Percentiles rank a stretch among this genome's conserved stretches.
Evolutionary conservation across 2,888 invertebrate genomes (phyloP).

Genomic region (Alloplasta piceator): DNA sequence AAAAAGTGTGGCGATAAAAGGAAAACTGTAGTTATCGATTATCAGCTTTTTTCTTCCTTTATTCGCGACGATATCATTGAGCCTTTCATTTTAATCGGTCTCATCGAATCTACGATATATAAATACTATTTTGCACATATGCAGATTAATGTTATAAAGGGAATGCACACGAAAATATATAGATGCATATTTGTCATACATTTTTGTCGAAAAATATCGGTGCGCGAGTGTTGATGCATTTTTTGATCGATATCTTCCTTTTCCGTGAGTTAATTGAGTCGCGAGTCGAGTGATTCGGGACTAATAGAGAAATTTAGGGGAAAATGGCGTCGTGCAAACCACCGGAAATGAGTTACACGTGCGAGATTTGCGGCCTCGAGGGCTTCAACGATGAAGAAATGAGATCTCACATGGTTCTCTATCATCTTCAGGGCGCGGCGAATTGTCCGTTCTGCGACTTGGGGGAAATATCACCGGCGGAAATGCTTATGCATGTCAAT

Average conservation of each 20-base stretch:
- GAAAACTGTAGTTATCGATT: not conserved
- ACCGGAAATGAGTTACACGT: constrained; percentile 87
- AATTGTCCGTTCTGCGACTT: constrained; percentile 94
- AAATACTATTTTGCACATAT: constrained; percentile 23
- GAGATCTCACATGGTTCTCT: constrained; percentile 90
- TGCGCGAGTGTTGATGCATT: not conserved
- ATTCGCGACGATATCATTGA: not conserved
- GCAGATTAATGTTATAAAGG: not conserved
- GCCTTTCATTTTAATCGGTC: constrained; percentile 18
- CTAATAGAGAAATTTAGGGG: constrained; percentile 15
- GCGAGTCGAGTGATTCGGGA: not conserved
- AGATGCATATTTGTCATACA: not conserved
- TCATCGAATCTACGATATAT: not conserved
- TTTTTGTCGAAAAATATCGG: not conserved
- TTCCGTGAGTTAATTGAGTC: too few relatives aligned
- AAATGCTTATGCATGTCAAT: constrained; percentile 92
- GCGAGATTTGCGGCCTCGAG: constrained; percentile 94
- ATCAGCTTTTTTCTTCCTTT: not conserved
- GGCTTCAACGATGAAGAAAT: constrained; percentile 91
- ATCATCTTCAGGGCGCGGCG: constrained; percentile 91
- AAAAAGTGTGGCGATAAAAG: not conserved
- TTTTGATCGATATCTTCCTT: not conserved
- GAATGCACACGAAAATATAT: not conserved
- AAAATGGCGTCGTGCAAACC: constrained; percentile 84
- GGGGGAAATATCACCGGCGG: constrained; percentile 89